phyloP scores from a whole-genome alignment of 2,888 invertebrate species.

The Nomada lathburiana region DNA sequence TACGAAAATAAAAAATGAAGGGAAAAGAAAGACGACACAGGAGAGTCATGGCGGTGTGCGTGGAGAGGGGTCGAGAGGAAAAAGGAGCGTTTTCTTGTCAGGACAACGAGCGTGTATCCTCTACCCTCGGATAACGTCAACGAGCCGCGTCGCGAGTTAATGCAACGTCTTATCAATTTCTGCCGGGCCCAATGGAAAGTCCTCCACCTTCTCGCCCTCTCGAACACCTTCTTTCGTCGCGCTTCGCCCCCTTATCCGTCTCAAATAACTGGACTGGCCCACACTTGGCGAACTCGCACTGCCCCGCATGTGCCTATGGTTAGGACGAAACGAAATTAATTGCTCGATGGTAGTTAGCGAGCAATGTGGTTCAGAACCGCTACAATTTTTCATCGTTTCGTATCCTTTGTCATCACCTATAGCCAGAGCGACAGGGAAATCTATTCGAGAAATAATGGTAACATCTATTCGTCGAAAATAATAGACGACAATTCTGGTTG shows the following conservation, averaged over 20 bases:
- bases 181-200: conserved; percentile 54
- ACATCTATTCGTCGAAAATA: no score
- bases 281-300: conserved; percentile 68
- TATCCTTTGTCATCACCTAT: no score
- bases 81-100: conserved; percentile 34
- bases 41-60: neutral
- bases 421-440: no score
- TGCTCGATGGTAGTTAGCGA: neutral
- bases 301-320: conserved; percentile 66
- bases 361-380: neutral
- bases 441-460: no score
- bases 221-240: conserved; percentile 40
- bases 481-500: no score
- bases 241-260: conserved; percentile 66
- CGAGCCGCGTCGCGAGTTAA: conserved; percentile 65
- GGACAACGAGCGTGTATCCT: conserved; percentile 43
- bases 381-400: neutral
- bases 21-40: neutral
- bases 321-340: neutral
- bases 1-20: neutral
- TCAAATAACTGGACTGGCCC: conserved; percentile 77
- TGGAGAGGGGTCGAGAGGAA: neutral
- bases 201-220: conserved; percentile 46
- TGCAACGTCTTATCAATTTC: conserved; percentile 75
- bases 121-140: conserved; percentile 69